phyloP scores from a whole-genome alignment of 2,113 vertebrate species.

The Meleagris gallopavo region DNA sequence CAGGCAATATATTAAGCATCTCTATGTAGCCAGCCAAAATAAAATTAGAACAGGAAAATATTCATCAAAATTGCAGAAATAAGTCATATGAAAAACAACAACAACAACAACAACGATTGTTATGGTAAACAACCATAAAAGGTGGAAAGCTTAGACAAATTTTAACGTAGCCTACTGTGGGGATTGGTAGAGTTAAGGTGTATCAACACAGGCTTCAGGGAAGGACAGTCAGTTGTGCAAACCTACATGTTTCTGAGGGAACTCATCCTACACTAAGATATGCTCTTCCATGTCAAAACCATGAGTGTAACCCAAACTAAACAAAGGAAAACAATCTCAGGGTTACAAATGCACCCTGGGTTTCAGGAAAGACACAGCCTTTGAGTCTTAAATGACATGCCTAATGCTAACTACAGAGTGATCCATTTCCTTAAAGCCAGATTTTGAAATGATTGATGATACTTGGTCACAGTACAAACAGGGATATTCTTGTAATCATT shows the following conservation, averaged over 20 bases:
- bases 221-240: not conserved
- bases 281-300: not conserved
- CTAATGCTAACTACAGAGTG: not conserved
- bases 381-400: not conserved
- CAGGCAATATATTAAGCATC: not conserved
- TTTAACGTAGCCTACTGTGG: not conserved
- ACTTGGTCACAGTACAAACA: not conserved
- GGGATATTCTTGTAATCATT: not conserved
- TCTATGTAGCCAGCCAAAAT: not conserved
- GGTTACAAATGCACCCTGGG: not conserved
- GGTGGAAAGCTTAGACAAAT: not conserved
- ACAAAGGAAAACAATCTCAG: not conserved
- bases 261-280: not conserved
- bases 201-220: not conserved
- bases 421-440: not conserved
- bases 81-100: not conserved
- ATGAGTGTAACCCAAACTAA: not conserved
- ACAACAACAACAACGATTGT: no score
- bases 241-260: not conserved
- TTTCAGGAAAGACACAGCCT: not conserved
- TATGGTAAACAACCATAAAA: not conserved
- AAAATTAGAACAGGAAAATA: not conserved
- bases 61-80: not conserved
- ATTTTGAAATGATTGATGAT: conserved; percentile 6
- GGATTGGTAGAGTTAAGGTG: not conserved